Percentiles rank a stretch among this genome's conserved stretches.
phyloP scores from a whole-genome alignment of 2,888 invertebrate genomes.

The Charanyca ferruginea region DNA sequence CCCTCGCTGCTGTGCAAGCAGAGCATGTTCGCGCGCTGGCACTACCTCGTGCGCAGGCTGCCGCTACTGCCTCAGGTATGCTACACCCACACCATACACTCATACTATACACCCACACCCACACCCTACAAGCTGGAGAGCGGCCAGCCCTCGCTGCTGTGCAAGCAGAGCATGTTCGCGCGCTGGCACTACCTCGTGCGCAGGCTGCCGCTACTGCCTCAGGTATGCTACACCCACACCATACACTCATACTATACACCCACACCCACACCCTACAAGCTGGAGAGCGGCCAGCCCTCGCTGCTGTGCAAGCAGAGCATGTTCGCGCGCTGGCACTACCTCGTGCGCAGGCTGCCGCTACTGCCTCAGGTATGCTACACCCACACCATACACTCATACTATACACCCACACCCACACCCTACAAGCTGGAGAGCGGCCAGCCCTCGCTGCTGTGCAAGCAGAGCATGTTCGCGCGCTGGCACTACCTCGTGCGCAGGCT shows the following conservation, averaged over 20 bases:
- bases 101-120: no score
- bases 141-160: slow-evolving; percentile 94
- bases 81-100: not conserved
- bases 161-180: slow-evolving; percentile 94
- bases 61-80: slow-evolving; percentile 81
- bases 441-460: slow-evolving; percentile 95
- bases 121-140: no score
- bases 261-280: no score
- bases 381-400: no score
- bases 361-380: slow-evolving; percentile 74
- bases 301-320: slow-evolving; percentile 95
- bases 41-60: slow-evolving; percentile 88
- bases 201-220: slow-evolving; percentile 83
- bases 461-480: slow-evolving; percentile 94
- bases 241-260: no score
- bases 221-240: slow-evolving; percentile 64
- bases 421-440: no score
- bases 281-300: slow-evolving; percentile 94
- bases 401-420: no score
- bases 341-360: slow-evolving; percentile 87
- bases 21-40: slow-evolving; percentile 93
- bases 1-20: slow-evolving; percentile 95
- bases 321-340: slow-evolving; percentile 92
- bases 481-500: slow-evolving; percentile 89
- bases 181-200: slow-evolving; percentile 92